Evolutionary conservation across 2,797 vertebrate species (phyloP).

Genomic region (Diplodus sargus): DNA sequence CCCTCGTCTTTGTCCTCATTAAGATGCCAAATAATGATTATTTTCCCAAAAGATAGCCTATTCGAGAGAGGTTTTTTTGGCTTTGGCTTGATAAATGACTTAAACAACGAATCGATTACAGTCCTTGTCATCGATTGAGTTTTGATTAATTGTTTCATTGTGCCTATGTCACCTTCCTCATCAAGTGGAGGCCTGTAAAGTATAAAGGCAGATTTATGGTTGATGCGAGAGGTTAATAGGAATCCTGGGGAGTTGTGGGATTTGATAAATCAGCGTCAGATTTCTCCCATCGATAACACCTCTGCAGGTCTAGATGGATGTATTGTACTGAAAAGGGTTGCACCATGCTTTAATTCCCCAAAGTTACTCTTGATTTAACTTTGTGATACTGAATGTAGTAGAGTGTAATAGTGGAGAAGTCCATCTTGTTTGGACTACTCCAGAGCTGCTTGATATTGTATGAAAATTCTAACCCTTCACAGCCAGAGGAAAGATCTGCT

Average conservation of each 20-base stretch:
- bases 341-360: constrained; percentile 5
- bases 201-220: constrained; percentile 30
- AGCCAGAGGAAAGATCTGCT: too few relatives aligned
- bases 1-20: background rate
- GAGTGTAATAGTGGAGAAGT: background rate
- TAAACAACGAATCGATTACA: background rate
- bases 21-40: background rate
- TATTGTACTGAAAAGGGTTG: background rate
- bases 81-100: background rate
- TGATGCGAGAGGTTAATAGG: constrained; percentile 15
- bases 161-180: background rate
- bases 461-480: too few relatives aligned
- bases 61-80: background rate
- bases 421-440: background rate
- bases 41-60: background rate
- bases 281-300: background rate
- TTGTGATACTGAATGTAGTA: background rate
- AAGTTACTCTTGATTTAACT: constrained; percentile 1
- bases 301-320: background rate
- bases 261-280: constrained; percentile 6
- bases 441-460: too few relatives aligned
- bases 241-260: constrained; percentile 3
- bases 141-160: background rate
- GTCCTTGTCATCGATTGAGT: background rate
- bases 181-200: background rate